Evolutionary conservation across 2,888 invertebrate species (phyloP).

Genomic region (Philopedon plagiatum): DNA sequence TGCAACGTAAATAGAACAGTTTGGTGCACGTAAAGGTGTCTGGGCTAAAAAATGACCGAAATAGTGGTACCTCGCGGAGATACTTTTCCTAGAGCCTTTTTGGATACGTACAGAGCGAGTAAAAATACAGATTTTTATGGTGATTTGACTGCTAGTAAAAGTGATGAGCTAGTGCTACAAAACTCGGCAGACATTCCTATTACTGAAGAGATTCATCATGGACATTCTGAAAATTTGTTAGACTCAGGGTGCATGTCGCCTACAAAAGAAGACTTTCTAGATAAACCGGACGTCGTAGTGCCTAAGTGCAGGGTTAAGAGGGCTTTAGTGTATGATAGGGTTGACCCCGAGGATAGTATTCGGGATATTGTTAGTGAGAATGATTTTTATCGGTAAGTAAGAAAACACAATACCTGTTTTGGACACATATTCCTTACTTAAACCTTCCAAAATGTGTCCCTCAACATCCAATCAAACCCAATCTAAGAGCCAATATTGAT

Average conservation of each 20-base stretch:
- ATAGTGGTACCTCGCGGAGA: conserved; percentile 67
- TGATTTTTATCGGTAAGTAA: conserved; percentile 73
- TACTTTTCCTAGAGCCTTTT: conserved; percentile 68
- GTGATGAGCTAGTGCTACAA: conserved; percentile 71
- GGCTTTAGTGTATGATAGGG: conserved; percentile 69
- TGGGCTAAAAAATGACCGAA: conserved; percentile 64
- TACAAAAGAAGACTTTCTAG: conserved; percentile 62
- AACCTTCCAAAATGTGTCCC: too few species aligned
- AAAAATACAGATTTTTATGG: conserved; percentile 66
- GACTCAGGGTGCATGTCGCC: conserved; percentile 64
- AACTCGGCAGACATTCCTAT: conserved; percentile 66
- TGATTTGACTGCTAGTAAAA: conserved; percentile 71
- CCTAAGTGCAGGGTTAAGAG: conserved; percentile 60
- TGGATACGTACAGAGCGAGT: conserved; percentile 66
- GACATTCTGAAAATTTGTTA: conserved; percentile 67
- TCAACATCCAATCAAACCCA: too few species aligned
- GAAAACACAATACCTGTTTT: background rate
- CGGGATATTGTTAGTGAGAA: conserved; percentile 76
- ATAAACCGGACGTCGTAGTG: conserved; percentile 62
- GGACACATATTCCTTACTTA: too few species aligned
- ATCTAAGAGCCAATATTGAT: too few species aligned
- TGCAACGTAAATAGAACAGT: conserved; percentile 29
- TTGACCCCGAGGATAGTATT: conserved; percentile 77
- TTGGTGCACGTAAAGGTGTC: conserved; percentile 1
- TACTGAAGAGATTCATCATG: conserved; percentile 68